Base-by-base conservation (phyloP, 37 sponge, comb jelly and placozoan species). In the Agelas oroides region DNA sequence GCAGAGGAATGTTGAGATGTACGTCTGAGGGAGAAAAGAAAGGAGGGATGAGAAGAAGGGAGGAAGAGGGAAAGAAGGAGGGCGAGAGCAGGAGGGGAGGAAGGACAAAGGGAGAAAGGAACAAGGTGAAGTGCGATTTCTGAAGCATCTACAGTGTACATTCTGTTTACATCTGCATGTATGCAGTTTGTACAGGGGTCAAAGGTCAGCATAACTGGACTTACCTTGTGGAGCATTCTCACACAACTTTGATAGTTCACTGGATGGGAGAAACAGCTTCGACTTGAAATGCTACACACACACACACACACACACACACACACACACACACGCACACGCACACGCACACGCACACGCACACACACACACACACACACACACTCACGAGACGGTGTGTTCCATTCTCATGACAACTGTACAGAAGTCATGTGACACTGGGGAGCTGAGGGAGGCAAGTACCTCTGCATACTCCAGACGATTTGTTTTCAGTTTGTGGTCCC, bases 381-480 rank as follows among this genome's bases (percentile, higher is more conserved):
- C 72, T 27, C 53, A 82, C 83, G 55, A 30, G 27, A 93, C 86
- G 33, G 81, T 86, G 70, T 93, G 89, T 53, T 93, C 93, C 59
- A 89, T 64, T n/a, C 72, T 70, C 55, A 86, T 74, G 24, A 93
- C 83, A 28, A 61, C 76, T 53, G 39, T 57, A 61, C 89, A 81
- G 31, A 89, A 57, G 6, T 93, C 82, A 14, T n/a, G 36, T 33
- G 75, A 23, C 46, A 89, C 53, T 0, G 87, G 90, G 18, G 71
- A 24, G 0, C 60, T 33, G 32, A 93, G 86, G 5, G 76, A 61
- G 0, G 37, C 33, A 31, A 89, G 38, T 19, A 71, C 64, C 17
- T 78, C 74, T 0, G 54, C 37, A 52, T 89, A 82, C 36, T 85
- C 72, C 11, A 21, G 24, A 33, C 93, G 82, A 87, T 93, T 93